Conservation (phyloP, 2,888 invertebrate genomes). For the Folsomia manolachei region DNA sequence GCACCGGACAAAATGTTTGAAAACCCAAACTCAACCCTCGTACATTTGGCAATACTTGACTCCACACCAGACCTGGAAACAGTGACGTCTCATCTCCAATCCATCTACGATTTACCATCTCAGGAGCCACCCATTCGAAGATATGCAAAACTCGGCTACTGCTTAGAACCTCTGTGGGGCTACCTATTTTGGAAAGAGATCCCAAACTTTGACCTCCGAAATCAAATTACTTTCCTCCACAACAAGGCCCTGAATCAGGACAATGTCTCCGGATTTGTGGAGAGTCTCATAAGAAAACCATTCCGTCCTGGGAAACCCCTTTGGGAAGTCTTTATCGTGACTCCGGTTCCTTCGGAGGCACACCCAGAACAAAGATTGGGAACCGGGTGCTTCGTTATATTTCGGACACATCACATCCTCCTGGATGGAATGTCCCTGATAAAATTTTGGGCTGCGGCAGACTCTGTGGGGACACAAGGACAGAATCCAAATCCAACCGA, state of each 20-base stretch:
- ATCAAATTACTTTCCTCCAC: neutral
- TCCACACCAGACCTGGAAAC: neutral
- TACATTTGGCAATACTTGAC: constrained; percentile 6
- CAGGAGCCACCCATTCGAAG: neutral
- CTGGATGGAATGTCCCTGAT: constrained; percentile 12
- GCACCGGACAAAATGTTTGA: neutral
- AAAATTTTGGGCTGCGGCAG: constrained; percentile 1
- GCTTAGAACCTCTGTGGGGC: neutral
- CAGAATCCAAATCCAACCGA: neutral
- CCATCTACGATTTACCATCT: neutral
- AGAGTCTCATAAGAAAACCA: neutral
- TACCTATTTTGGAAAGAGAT: constrained; percentile 4
- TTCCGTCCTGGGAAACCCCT: neutral
- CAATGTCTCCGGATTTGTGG: neutral
- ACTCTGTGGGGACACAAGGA: neutral
- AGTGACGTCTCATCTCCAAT: neutral
- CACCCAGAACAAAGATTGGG: neutral
- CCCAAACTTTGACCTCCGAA: neutral
- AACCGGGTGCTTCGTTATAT: neutral
- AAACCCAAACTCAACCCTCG: neutral
- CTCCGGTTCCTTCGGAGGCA: neutral
- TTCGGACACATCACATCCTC: constrained; percentile 14
- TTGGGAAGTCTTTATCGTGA: constrained; percentile 3
- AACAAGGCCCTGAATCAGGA: neutral
- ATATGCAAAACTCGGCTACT: constrained; percentile 10